phyloP scores from a whole-genome alignment of 92 coral and sea anemone species.

The Heliopora coerulea region DNA sequence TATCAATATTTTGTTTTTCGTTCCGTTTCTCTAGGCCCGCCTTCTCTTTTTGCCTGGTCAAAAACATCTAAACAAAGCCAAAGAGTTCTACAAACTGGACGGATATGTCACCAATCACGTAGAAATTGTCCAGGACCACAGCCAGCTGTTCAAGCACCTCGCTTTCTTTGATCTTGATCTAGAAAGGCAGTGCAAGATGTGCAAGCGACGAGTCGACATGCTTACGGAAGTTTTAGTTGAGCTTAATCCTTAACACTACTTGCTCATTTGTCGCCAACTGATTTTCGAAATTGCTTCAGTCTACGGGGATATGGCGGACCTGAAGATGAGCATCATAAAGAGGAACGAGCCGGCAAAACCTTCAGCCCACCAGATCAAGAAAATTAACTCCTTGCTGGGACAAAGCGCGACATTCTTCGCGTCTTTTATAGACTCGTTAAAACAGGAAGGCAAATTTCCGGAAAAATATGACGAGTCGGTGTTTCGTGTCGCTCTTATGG shows the following conservation, averaged over 20 bases:
- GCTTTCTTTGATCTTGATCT: slow-evolving; percentile 77
- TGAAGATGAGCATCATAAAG: slow-evolving; percentile 65
- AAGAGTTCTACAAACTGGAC: slow-evolving; percentile 81
- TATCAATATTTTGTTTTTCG: too few species aligned
- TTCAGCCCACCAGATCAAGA: slow-evolving; percentile 68
- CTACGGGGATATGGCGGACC: slow-evolving; percentile 90
- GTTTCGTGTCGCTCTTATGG: slow-evolving; percentile 82
- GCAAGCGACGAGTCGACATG: slow-evolving; percentile 89
- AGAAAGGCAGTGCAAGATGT: slow-evolving; percentile 91
- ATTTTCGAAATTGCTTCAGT: slow-evolving; percentile 85
- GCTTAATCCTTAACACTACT: slow-evolving; percentile 90
- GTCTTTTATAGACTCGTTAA: slow-evolving; percentile 81
- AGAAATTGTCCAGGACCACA: slow-evolving; percentile 88
- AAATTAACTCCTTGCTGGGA: slow-evolving; percentile 74
- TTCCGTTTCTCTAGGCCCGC: slow-evolving; percentile 75
- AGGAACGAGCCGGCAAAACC: slow-evolving; percentile 55
- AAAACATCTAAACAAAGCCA: slow-evolving; percentile 77
- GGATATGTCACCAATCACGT: slow-evolving; percentile 88
- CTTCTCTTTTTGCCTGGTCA: slow-evolving; percentile 80
- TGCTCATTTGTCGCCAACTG: slow-evolving; percentile 71
- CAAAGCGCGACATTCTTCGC: slow-evolving; percentile 73
- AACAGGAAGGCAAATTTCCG: slow-evolving; percentile 73
- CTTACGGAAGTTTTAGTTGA: slow-evolving; percentile 72
- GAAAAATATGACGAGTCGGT: slow-evolving; percentile 80
- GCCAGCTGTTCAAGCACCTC: slow-evolving; percentile 80